These are phyloP conservation scores for Orthonychiurus folsomi DNA, from an alignment of 2,888 invertebrate genomes.

Conservation along the genomic window DNA sequence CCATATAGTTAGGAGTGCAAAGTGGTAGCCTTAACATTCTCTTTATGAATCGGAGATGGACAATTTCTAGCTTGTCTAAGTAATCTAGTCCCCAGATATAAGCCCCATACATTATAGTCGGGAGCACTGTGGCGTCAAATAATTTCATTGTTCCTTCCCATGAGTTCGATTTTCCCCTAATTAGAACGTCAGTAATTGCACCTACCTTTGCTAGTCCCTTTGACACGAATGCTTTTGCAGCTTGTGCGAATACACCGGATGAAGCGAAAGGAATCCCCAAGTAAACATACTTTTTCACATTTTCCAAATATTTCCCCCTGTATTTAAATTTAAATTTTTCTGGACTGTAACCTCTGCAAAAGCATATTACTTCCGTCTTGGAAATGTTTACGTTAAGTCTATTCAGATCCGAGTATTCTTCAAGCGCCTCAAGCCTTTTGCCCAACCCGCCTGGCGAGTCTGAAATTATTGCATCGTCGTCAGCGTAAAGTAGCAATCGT, in stretches of 20 bases:
- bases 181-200: background rate
- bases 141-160: background rate
- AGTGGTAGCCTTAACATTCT: background rate
- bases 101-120: background rate
- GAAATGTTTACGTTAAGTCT: background rate
- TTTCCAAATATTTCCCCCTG: too few relatives aligned
- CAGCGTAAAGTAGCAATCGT: background rate
- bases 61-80: background rate
- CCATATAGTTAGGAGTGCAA: background rate
- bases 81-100: background rate
- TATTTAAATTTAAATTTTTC: background rate
- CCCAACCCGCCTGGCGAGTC: background rate
- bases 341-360: background rate
- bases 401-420: slow-evolving; percentile 6
- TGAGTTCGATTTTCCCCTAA: background rate
- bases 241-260: background rate
- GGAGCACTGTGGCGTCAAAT: background rate
- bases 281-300: too few relatives aligned
- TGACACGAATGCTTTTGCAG: background rate
- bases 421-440: background rate
- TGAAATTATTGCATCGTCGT: background rate
- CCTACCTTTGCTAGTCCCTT: background rate
- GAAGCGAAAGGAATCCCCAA: background rate
- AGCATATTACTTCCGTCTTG: slow-evolving; percentile 10
- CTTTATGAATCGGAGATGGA: background rate